Evolutionary conservation across 2,113 vertebrate species (phyloP).

Genomic region (Chloropsis cyanopogon): DNA sequence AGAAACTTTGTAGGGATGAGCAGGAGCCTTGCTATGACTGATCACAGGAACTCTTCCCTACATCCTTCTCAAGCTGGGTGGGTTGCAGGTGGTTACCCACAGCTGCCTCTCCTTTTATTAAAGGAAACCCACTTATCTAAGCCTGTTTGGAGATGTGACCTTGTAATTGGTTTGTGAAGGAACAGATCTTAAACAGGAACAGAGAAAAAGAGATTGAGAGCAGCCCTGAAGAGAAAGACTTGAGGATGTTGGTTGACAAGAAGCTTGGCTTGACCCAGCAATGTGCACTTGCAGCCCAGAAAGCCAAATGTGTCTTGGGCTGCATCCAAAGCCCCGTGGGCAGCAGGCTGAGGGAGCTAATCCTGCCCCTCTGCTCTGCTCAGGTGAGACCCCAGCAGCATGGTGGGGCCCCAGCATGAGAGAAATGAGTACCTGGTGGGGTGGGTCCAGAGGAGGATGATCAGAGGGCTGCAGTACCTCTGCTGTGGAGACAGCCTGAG

Average conservation of each 20-base stretch:
- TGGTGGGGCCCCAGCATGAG: fast-evolving
- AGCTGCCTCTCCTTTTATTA: not conserved
- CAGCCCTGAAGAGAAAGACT: not conserved
- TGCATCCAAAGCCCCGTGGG: not conserved
- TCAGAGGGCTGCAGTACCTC: not conserved
- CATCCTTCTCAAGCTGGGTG: not conserved
- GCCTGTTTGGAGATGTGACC: not conserved
- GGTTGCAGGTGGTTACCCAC: not conserved
- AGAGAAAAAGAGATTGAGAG: not conserved
- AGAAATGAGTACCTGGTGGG: not conserved
- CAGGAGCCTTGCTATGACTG: not conserved
- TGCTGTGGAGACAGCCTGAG: not conserved
- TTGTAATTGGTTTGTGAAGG: not conserved
- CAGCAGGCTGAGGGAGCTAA: not conserved
- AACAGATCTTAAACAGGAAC: not conserved
- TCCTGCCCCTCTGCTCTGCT: not conserved
- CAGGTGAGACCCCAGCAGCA: not conserved
- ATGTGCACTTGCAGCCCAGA: not conserved
- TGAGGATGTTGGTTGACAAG: not conserved
- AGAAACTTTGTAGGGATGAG: not conserved
- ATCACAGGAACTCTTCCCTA: not conserved
- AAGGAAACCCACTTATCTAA: not conserved
- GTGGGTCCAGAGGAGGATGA: not conserved
- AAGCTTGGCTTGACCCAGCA: not conserved
- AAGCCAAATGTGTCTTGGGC: not conserved